phyloP scores from a whole-genome alignment of 92 coral and sea anemone species.

The Parazoanthus swiftii region DNA sequence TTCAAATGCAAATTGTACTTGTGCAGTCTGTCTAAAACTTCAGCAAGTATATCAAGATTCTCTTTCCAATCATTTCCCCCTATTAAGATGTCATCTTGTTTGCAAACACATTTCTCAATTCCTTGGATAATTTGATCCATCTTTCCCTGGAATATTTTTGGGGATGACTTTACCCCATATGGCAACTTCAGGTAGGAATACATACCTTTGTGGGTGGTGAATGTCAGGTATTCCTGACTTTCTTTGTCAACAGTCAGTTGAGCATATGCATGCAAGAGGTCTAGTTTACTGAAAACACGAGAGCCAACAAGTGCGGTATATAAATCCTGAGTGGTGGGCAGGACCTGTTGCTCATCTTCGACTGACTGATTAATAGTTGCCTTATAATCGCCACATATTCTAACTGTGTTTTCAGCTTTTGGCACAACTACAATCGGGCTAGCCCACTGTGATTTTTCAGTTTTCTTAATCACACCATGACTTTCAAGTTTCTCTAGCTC shows the following conservation, averaged over 20 bases:
- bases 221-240: slow-evolving; percentile 40
- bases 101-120: slow-evolving; percentile 41
- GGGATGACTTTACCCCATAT: slow-evolving; percentile 42
- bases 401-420: slow-evolving; percentile 37
- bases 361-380: slow-evolving; percentile 35
- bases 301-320: slow-evolving; percentile 44
- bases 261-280: background rate
- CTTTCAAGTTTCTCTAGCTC: no score
- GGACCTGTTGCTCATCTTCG: slow-evolving; percentile 38
- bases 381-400: slow-evolving; percentile 40
- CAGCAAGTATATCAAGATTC: slow-evolving; percentile 30
- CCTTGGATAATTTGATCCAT: slow-evolving; percentile 49
- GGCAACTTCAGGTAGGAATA: slow-evolving; percentile 47
- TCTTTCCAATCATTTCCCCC: slow-evolving; percentile 35
- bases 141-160: slow-evolving; percentile 43
- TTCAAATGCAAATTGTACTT: slow-evolving; percentile 28
- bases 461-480: background rate
- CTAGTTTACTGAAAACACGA: slow-evolving; percentile 49
- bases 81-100: slow-evolving; percentile 45
- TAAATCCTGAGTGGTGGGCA: slow-evolving; percentile 42
- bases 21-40: slow-evolving; percentile 35
- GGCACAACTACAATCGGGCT: slow-evolving; percentile 47
- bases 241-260: slow-evolving; percentile 46
- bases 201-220: slow-evolving; percentile 47
- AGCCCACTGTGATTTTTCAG: slow-evolving; percentile 22